Conservation (phyloP, 2,113 vertebrate species). For the Hippoglossus stenolepis region DNA sequence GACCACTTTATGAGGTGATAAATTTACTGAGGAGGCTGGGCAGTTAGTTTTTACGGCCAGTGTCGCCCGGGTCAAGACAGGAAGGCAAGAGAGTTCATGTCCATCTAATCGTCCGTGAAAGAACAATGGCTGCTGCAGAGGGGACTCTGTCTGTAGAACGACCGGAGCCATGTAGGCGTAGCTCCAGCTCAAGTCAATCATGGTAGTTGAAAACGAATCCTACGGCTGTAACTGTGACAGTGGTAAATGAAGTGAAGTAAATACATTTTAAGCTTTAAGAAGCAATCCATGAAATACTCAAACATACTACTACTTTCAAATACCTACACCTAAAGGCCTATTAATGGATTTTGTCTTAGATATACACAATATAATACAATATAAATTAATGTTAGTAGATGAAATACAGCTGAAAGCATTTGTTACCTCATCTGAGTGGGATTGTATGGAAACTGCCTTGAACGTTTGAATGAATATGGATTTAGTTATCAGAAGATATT, state of each 20-base stretch:
- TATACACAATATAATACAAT: neutral
- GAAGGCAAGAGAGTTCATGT: conserved; percentile 85
- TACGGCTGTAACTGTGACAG: conserved; percentile 9
- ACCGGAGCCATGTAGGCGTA: conserved; percentile 5
- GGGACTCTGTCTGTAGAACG: conserved; percentile 59
- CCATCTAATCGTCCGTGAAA: conserved; percentile 84
- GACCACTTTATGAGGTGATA: conserved; percentile 85
- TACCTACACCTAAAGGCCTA: neutral
- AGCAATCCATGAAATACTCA: conserved; percentile 1
- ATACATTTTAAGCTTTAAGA: neutral
- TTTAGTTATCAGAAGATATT: conserved; percentile 28
- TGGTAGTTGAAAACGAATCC: neutral
- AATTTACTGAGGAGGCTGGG: conserved; percentile 83
- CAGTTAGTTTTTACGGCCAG: conserved; percentile 80
- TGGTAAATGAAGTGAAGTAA: neutral
- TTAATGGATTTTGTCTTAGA: neutral
- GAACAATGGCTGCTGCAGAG: conserved; percentile 69
- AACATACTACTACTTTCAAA: neutral
- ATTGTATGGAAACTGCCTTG: neutral
- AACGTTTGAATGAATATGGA: neutral
- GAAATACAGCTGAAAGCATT: neutral
- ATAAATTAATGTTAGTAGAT: neutral
- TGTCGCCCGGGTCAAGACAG: conserved; percentile 78
- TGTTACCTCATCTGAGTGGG: neutral
- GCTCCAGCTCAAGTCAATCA: conserved; percentile 29